phyloP scores from a whole-genome alignment of 2,888 invertebrate species.

The Sminthurides aquaticus region DNA sequence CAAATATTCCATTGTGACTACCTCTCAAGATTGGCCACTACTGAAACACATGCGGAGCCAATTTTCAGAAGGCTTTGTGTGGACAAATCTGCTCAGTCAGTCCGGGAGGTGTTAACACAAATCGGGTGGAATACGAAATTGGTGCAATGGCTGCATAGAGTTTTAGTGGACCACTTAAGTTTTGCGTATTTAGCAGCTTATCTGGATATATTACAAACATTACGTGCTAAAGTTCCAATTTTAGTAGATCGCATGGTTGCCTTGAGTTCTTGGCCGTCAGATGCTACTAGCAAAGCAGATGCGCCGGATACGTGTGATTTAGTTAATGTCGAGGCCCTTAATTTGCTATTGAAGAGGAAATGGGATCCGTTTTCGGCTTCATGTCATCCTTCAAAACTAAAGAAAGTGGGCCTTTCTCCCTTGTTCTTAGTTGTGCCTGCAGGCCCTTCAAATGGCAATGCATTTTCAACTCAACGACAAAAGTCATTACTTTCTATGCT shows the following conservation, averaged over 20 bases:
- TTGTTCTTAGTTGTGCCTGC: constrained; percentile 59
- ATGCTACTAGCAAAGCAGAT: constrained; percentile 44
- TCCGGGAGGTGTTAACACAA: constrained; percentile 61
- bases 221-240: constrained; percentile 61
- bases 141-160: constrained; percentile 68
- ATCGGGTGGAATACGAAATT: constrained; percentile 66
- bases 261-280: constrained; percentile 49
- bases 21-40: constrained; percentile 57
- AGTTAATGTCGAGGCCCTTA: constrained; percentile 57
- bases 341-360: constrained; percentile 58
- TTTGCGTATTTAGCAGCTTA: constrained; percentile 62
- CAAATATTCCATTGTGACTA: constrained; percentile 61
- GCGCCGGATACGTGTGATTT: constrained; percentile 13
- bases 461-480: constrained; percentile 19
- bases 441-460: constrained; percentile 46
- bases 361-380: constrained; percentile 65
- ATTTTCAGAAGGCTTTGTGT: constrained; percentile 61
- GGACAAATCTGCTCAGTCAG: constrained; percentile 61
- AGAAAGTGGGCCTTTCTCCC: constrained; percentile 62
- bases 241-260: constrained; percentile 67
- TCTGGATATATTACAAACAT: constrained; percentile 64
- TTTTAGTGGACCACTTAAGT: constrained; percentile 61
- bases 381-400: constrained; percentile 58
- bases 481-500: constrained; percentile 31
- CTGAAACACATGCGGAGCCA: constrained; percentile 58